Evolutionary conservation across 2,797 vertebrate genomes (phyloP), one percentile per base, ranked within the genome.

Genomic region (Falco novaeseelandiae): DNA sequence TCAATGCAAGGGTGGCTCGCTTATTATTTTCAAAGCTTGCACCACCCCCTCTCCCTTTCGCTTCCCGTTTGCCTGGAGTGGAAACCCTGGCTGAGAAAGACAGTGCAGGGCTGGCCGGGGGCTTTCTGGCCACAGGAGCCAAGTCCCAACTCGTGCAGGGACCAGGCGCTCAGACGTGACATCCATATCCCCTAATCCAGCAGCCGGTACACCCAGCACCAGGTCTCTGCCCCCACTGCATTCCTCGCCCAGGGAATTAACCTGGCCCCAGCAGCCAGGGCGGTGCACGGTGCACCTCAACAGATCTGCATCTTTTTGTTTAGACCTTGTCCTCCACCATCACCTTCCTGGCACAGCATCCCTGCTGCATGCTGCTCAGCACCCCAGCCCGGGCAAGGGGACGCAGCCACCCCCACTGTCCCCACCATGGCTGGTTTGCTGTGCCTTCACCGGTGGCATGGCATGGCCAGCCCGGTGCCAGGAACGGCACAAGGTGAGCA

Each of bases 121-220:
- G 32, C 23, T 54, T 26, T 22, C 32, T 44, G 86, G 38, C 14
- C 69, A 36, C 58, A 0, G 0, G 9, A 7, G 19, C 57, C 0
- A 17, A 71, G 81, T 40, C 11, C 58, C 57, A 36, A 5, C 2
- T 5, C 30, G 58, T 58, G 46, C 2, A 0, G 76, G 10, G 6
- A 8, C 7, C 2, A 20, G 13, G 15, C 0, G 3, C 51, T 61
- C 36, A 16, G 8, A 55, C 69, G 17, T 7, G 2, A 13, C 0
- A 2, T 0, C 6, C 11, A 0, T 0, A 4, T 1, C 42, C 89
- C 73, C 62, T 34, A 1, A 49, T 1, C 27, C 76, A 44, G 51
- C 55, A 8, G 40, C 0, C 36, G 54, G 51, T 2, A 14, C 13
- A 27, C 44, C 34, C 38, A 5, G 44, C 51, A 5, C 14, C 2